A percentile compares a stretch with the other conserved stretches of the same genome.
These are phyloP conservation scores for Acrossocheilus fasciatus DNA, from an alignment of 2,797 vertebrate genomes.

Conservation along the genomic window DNA sequence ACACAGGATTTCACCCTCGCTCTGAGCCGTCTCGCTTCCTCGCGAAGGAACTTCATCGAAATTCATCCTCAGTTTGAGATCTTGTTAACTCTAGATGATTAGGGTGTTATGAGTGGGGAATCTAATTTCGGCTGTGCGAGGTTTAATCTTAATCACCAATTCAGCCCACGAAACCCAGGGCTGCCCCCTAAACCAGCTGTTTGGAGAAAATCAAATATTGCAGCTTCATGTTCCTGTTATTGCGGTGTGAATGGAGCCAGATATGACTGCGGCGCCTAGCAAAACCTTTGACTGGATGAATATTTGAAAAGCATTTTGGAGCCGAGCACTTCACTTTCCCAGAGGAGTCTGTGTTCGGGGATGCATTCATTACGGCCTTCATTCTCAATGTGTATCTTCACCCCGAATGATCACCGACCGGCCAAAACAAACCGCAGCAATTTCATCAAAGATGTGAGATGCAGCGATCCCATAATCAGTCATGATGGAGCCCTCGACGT, in stretches of 20 bases:
- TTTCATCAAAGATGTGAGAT: conserved; percentile 30
- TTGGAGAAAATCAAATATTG: conserved; percentile 19
- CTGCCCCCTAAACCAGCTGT: conserved; percentile 22
- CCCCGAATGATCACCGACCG: not conserved
- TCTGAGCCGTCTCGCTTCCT: not conserved
- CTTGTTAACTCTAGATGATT: conserved; percentile 31
- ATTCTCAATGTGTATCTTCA: conserved; percentile 19
- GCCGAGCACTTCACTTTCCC: conserved; percentile 44
- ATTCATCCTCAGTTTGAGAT: conserved; percentile 23
- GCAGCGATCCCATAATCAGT: conserved; percentile 49
- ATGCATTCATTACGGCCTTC: conserved; percentile 35
- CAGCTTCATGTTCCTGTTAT: conserved; percentile 5
- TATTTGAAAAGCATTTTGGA: conserved; percentile 63
- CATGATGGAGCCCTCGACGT: conserved; percentile 37
- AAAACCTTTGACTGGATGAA: conserved; percentile 46
- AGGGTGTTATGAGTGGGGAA: conserved; percentile 29
- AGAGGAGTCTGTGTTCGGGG: conserved; percentile 43
- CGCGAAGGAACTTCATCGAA: conserved; percentile 11
- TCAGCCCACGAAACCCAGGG: conserved; percentile 10
- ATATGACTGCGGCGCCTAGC: not conserved
- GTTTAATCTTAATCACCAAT: conserved; percentile 20
- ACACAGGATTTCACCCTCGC: not conserved
- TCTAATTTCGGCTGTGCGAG: conserved; percentile 23
- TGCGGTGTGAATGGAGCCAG: conserved; percentile 11
- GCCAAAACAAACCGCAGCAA: conserved; percentile 33